A percentile compares a stretch with the other conserved stretches of the same genome.
Conservation (phyloP, 2,113 vertebrate species). For the Amia ocellicauda region DNA sequence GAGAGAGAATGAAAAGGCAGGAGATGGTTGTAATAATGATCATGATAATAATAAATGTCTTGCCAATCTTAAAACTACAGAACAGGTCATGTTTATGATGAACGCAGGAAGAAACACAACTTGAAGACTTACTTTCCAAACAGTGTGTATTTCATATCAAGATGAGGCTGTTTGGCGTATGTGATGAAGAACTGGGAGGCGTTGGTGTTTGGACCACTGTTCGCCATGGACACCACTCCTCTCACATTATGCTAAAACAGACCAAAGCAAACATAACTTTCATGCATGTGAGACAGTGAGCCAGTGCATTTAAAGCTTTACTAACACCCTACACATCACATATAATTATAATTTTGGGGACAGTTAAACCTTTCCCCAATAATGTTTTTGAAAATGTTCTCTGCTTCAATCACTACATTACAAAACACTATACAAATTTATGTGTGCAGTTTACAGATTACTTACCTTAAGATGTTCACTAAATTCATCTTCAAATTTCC, state of each 20-base stretch:
- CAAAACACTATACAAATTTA: background rate
- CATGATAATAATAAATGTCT: too few relatives aligned
- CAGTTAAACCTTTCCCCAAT: too few relatives aligned
- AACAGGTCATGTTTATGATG: too few relatives aligned
- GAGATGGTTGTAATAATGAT: too few relatives aligned
- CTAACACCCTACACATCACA: background rate
- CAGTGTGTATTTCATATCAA: slow-evolving; percentile 97
- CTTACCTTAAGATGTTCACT: slow-evolving; percentile 94
- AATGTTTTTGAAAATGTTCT: too few relatives aligned
- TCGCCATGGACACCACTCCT: slow-evolving; percentile 96
- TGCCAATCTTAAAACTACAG: too few relatives aligned
- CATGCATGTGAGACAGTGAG: too few relatives aligned
- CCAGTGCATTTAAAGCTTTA: background rate
- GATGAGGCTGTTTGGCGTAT: slow-evolving; percentile 91
- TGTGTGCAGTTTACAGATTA: background rate
- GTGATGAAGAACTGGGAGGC: slow-evolving; percentile 95
- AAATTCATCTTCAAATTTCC: slow-evolving; percentile 94
- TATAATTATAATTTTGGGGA: too few relatives aligned
- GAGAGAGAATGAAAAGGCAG: slow-evolving; percentile 28
- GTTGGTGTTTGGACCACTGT: slow-evolving; percentile 92
- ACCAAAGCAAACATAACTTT: background rate
- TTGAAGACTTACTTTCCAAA: slow-evolving; percentile 88
- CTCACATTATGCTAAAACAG: slow-evolving; percentile 83
- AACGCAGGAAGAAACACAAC: too few relatives aligned
- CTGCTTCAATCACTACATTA: too few relatives aligned